Conservation (phyloP, 2,113 vertebrate genomes). For the Apaloderma vittatum region DNA sequence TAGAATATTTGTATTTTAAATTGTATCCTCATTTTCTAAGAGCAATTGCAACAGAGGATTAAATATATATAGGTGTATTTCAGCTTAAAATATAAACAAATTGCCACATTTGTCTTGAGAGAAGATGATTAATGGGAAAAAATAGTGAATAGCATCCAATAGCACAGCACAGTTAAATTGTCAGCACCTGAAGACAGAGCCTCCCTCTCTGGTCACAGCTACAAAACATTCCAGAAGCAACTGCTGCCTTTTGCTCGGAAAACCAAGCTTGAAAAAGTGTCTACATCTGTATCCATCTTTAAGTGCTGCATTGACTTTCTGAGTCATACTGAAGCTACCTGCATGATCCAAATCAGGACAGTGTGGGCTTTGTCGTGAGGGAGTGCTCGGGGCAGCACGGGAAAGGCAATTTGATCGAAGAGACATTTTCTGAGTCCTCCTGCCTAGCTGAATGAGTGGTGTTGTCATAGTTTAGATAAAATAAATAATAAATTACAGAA, state of each 20-base stretch:
- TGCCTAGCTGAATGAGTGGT: background rate
- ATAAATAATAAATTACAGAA: background rate
- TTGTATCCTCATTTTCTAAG: background rate
- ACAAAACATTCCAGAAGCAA: background rate
- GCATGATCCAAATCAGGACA: background rate
- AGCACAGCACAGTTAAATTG: background rate
- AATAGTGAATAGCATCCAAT: background rate
- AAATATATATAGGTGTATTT: background rate
- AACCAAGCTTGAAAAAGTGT: background rate
- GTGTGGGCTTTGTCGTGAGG: background rate
- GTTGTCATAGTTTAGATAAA: background rate
- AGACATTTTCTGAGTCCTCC: background rate
- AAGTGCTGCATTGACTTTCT: background rate
- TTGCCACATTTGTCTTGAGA: background rate
- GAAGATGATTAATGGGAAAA: background rate
- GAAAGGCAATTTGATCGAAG: background rate
- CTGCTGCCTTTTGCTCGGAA: background rate
- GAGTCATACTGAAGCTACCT: background rate
- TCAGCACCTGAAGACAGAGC: background rate
- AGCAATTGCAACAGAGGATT: background rate
- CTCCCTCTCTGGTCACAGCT: background rate
- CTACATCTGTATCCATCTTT: background rate
- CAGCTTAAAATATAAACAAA: background rate
- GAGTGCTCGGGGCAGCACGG: background rate
- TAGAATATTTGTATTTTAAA: background rate